Evolutionary conservation across 2,888 invertebrate genomes (phyloP).

Genomic region (Cantharis nigra): DNA sequence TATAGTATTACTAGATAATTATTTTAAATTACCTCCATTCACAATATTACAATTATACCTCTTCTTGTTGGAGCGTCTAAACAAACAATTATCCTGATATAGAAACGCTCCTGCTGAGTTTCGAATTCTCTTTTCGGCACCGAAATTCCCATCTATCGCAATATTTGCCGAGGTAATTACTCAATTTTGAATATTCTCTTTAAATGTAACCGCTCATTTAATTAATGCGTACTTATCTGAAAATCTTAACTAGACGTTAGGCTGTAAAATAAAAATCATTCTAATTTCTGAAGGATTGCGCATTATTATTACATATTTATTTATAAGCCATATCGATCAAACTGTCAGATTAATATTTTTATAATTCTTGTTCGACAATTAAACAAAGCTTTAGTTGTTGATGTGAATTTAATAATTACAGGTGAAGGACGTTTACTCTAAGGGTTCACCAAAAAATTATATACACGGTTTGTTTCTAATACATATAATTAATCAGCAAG

Average conservation of each 20-base stretch:
- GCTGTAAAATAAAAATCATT: neutral
- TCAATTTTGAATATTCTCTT: neutral
- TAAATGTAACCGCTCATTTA: neutral
- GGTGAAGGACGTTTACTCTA: slow-evolving; percentile 1
- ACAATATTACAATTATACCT: neutral
- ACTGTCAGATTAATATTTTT: neutral
- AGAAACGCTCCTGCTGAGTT: neutral
- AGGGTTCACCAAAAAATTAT: slow-evolving; percentile 12
- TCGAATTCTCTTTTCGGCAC: neutral
- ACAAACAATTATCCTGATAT: neutral
- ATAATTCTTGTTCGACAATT: neutral
- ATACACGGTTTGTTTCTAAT: slow-evolving; percentile 1
- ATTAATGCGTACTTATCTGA: neutral
- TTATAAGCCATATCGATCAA: neutral
- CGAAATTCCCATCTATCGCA: neutral
- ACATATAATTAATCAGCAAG: slow-evolving; percentile 7
- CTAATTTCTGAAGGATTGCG: neutral
- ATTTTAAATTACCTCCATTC: neutral
- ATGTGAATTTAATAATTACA: slow-evolving; percentile 2
- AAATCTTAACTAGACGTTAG: neutral
- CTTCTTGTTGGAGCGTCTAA: neutral
- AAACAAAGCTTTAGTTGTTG: neutral
- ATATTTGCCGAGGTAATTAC: neutral
- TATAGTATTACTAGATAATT: neutral
- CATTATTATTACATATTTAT: neutral